These are phyloP conservation scores for Drosophila kanapiae DNA, from an alignment of 1,140 invertebrate genomes.

Conservation along the genomic window DNA sequence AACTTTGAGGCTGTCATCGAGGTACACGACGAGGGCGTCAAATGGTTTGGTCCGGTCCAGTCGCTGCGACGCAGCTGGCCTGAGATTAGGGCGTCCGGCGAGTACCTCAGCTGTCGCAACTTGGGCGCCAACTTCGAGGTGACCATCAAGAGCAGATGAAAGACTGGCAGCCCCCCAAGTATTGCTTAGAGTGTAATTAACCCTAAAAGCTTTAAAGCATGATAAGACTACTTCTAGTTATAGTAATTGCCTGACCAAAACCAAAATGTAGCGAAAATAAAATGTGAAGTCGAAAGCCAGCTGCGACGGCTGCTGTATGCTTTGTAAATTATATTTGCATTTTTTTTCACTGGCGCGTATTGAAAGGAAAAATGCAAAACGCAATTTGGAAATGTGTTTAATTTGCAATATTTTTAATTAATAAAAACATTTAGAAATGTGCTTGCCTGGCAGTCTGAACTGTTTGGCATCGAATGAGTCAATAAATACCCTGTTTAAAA, in stretches of 20 bases:
- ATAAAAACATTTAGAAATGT: conserved; percentile 77
- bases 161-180: conserved; percentile 18
- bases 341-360: conserved; percentile 49
- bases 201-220: neutral
- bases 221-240: conserved; percentile 1
- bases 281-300: conserved; percentile 8
- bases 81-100: conserved; percentile 54
- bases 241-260: conserved; percentile 20
- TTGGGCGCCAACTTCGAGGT: conserved; percentile 45
- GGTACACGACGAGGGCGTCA: conserved; percentile 40
- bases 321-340: conserved; percentile 72
- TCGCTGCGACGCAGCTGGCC: conserved; percentile 58
- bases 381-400: conserved; percentile 75
- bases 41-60: conserved; percentile 58
- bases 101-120: conserved; percentile 48
- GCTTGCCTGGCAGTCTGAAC: conserved; percentile 54
- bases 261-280: conserved; percentile 14
- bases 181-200: conserved; percentile 1
- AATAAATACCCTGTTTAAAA: neutral
- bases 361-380: conserved; percentile 61
- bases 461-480: neutral
- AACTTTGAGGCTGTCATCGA: conserved; percentile 61
- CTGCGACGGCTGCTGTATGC: conserved; percentile 36
- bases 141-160: conserved; percentile 49
- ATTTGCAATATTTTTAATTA: conserved; percentile 78